Evolutionary conservation across 1,140 invertebrate genomes (phyloP), one percentile per base, ranked within the genome.

Genomic region (Drosophila biarmipes): DNA sequence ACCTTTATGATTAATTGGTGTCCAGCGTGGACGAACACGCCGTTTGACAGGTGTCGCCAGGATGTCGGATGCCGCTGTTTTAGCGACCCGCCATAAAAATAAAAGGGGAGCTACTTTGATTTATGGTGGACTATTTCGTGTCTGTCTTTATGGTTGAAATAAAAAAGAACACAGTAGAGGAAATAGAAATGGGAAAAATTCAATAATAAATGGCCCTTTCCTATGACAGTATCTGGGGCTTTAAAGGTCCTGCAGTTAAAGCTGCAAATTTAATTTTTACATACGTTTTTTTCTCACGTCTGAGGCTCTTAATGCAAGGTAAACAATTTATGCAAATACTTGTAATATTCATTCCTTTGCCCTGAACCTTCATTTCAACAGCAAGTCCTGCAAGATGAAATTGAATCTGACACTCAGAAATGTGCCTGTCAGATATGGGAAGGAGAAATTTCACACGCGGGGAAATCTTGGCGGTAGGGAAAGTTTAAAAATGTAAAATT

Each of bases 21-120:
- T 69, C 66, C 63, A 55, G 14, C 34, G 4, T 29, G 49, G 49
- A 38, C 10, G 31, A 56, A 56, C 63, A 56, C 7, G 27, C 34
- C 69, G 42, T 56, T 69, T 69, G 67, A 48, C 67, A 69, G 64
- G 67, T 68, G 67, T 68, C 67, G 67, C 51, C 67, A 34, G 64
- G 63, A 69, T 69, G 67, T 69, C 67, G 67, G n/a, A 37, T 14
- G 27, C 34, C 64, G 51, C 59, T 51, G 58, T 62, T 62, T 58
- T 62, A 58, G 58, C 53, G 24, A 21, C n/a, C 12, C 27, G 8
- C 35, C 40, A 43, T 19, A 43, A 37, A 37, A 37, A 45, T 43
- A 15, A 69, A 46, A 38, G 34, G 27, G n/a, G 27, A 14, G 31
- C 5, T 17, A 4, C n/a, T 46, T 34, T 69, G 51, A 69, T 69